Evolutionary conservation across 2,888 invertebrate genomes (phyloP).

Genomic region (Scaptomyza cyrtandrae): DNA sequence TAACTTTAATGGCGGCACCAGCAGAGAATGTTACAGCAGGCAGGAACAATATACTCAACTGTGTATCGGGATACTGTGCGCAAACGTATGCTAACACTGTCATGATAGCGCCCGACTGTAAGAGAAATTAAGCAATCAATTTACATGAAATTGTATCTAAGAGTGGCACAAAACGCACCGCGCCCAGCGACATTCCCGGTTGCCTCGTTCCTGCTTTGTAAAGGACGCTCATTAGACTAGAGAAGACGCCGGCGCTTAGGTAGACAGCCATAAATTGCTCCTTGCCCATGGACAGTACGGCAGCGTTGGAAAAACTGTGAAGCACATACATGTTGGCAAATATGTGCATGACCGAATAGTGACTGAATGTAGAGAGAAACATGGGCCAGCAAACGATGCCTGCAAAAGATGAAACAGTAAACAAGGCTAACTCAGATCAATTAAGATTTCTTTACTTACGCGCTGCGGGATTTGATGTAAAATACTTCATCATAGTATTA

Average conservation of each 20-base stretch:
- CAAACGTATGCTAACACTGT: constrained; percentile 94
- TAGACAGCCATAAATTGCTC: constrained; percentile 97
- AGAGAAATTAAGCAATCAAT: constrained; percentile 41
- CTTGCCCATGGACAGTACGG: constrained; percentile 91
- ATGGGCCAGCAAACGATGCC: constrained; percentile 93
- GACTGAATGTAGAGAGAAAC: constrained; percentile 97
- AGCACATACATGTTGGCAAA: constrained; percentile 98
- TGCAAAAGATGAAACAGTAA: constrained; percentile 81
- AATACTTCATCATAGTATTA: constrained; percentile 92
- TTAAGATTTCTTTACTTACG: constrained; percentile 85
- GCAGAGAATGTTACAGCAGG: constrained; percentile 96
- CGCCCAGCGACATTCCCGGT: constrained; percentile 94
- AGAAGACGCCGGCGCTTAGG: constrained; percentile 93
- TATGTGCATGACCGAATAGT: constrained; percentile 93
- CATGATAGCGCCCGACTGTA: constrained; percentile 97
- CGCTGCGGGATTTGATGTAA: constrained; percentile 92
- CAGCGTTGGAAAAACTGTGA: constrained; percentile 89
- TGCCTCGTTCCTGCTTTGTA: constrained; percentile 90
- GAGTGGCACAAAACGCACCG: constrained; percentile 87
- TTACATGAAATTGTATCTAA: neutral
- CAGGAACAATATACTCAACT: constrained; percentile 94
- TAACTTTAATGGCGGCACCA: constrained; percentile 91
- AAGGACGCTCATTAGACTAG: constrained; percentile 93
- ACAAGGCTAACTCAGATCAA: neutral
- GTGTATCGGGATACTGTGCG: constrained; percentile 94